Evolutionary conservation across 2,888 invertebrate species (phyloP).

Genomic region (Macropis europaea): DNA sequence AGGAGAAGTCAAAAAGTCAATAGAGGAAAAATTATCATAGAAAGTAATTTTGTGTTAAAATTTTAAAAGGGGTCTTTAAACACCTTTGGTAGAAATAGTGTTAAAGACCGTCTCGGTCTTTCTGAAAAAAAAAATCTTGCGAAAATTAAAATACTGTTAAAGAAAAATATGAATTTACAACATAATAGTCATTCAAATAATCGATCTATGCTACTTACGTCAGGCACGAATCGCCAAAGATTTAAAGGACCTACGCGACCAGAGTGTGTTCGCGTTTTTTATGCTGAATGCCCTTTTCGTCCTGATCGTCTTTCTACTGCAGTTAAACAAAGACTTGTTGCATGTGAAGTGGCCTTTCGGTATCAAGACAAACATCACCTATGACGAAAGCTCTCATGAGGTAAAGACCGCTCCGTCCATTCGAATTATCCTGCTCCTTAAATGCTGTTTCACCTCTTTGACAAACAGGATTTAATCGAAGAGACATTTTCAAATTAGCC

Average conservation of each 20-base stretch:
- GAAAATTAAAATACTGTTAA: not conserved
- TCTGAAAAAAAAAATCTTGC: not conserved
- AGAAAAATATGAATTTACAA: not conserved
- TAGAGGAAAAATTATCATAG: too few relatives aligned
- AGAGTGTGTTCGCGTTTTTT: slow-evolving; percentile 97
- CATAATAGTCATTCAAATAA: slow-evolving; percentile 38
- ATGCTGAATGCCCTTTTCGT: slow-evolving; percentile 99
- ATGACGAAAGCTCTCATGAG: slow-evolving; percentile 94
- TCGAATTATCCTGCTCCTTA: slow-evolving; percentile 35
- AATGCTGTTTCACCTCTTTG: not conserved
- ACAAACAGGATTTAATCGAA: not conserved
- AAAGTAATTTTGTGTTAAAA: too few relatives aligned
- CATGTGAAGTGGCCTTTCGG: slow-evolving; percentile 98
- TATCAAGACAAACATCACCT: slow-evolving; percentile 95
- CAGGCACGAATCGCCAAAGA: slow-evolving; percentile 95
- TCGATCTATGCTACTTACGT: slow-evolving; percentile 67
- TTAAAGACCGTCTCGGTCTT: too few relatives aligned
- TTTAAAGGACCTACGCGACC: slow-evolving; percentile 96
- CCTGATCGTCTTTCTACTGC: slow-evolving; percentile 98
- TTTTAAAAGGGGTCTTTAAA: too few relatives aligned
- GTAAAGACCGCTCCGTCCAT: slow-evolving; percentile 83
- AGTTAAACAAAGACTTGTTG: slow-evolving; percentile 97
- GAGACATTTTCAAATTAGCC: too few relatives aligned
- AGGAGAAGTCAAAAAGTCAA: too few relatives aligned
- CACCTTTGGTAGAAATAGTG: too few relatives aligned